phyloP scores from a whole-genome alignment of 2,797 vertebrate species.

The Crypturellus tataupa region DNA sequence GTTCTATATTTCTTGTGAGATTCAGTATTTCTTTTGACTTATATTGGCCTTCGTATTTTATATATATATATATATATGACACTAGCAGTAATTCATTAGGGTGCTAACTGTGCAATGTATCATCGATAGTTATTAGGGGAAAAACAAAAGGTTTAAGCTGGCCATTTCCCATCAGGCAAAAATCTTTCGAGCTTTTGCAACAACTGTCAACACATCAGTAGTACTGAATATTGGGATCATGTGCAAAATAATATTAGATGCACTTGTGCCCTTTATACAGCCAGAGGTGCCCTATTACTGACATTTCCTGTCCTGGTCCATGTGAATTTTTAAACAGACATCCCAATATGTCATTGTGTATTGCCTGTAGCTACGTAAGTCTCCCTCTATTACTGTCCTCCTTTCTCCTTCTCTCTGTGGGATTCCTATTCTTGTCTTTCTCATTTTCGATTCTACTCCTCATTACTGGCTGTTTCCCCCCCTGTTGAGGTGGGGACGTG shows the following conservation, averaged over 20 bases:
- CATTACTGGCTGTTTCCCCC: neutral
- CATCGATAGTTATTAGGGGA: neutral
- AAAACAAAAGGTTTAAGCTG: neutral
- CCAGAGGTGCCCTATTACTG: neutral
- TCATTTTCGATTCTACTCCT: neutral
- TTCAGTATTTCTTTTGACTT: neutral
- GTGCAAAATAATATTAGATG: neutral
- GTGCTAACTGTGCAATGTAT: neutral
- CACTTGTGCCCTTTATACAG: neutral
- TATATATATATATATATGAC: neutral
- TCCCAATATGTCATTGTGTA: neutral
- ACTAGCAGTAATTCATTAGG: neutral
- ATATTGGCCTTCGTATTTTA: neutral
- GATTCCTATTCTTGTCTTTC: neutral
- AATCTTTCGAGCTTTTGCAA: neutral
- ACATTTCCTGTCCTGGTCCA: neutral
- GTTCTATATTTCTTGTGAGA: neutral
- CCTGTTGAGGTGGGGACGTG: neutral
- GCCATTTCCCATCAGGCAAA: fast-evolving
- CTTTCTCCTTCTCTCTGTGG: neutral
- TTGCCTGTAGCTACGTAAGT: neutral
- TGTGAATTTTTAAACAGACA: neutral
- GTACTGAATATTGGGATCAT: neutral
- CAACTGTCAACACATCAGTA: neutral
- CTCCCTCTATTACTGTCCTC: neutral